phyloP scores from a whole-genome alignment of 1,140 invertebrate species.

The Lerema accius region DNA sequence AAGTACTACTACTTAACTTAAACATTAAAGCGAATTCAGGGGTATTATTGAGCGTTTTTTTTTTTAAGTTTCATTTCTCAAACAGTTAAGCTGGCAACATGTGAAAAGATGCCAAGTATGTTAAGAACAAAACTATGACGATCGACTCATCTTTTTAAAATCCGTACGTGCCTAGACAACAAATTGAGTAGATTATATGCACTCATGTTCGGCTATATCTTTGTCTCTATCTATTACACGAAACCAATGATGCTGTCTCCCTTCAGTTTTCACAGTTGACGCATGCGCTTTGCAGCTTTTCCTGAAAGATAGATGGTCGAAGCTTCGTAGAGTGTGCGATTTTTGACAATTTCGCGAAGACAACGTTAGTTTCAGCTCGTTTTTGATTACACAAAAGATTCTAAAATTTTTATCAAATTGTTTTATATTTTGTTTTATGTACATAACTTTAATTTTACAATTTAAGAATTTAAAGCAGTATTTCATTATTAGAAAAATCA shows the following conservation, averaged over 20 bases:
- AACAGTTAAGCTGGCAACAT: background rate
- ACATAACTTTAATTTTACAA: background rate
- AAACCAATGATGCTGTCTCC: conserved; percentile 41
- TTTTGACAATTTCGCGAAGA: conserved; percentile 18
- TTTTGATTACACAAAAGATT: background rate
- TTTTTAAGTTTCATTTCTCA: too few relatives aligned
- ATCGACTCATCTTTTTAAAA: conserved; percentile 51
- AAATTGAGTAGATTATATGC: conserved; percentile 72
- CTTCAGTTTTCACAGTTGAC: conserved; percentile 60
- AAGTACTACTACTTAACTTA: too few relatives aligned
- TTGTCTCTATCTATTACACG: conserved; percentile 48
- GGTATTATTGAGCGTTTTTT: too few relatives aligned
- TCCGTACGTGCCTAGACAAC: conserved; percentile 70
- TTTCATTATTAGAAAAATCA: too few relatives aligned
- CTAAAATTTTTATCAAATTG: background rate
- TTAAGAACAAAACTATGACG: conserved; percentile 24
- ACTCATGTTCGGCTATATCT: conserved; percentile 51
- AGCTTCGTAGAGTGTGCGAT: conserved; percentile 61
- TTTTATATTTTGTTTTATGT: too few relatives aligned
- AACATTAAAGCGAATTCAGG: too few relatives aligned
- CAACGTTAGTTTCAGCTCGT: background rate
- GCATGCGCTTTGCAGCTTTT: conserved; percentile 65
- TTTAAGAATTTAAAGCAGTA: background rate
- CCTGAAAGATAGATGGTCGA: conserved; percentile 68
- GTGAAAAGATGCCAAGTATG: conserved; percentile 9